Conservation (phyloP, 2,888 invertebrate species). For the Hedychridium roseum region DNA sequence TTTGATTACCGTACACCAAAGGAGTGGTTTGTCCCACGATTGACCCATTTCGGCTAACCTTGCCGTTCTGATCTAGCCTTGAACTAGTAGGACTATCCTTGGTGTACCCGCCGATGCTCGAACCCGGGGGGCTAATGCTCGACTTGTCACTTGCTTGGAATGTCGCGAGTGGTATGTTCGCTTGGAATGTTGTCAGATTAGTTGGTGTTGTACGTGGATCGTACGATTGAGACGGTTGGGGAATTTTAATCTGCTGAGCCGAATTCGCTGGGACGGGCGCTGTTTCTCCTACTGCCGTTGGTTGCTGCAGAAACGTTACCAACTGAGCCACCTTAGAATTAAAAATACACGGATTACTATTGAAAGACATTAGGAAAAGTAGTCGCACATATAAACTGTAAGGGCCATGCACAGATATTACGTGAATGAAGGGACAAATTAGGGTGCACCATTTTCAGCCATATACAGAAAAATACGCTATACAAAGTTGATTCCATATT, state of each 20-base stretch:
- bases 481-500: too few relatives aligned
- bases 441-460: too few relatives aligned
- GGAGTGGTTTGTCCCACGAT: constrained; percentile 56
- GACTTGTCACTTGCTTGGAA: constrained; percentile 60
- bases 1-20: constrained; percentile 50
- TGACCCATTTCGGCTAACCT: constrained; percentile 55
- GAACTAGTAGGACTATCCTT: constrained; percentile 56
- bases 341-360: constrained; percentile 2
- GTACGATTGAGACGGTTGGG: constrained; percentile 40
- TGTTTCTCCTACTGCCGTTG: constrained; percentile 64
- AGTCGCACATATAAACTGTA: too few relatives aligned
- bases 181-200: constrained; percentile 58
- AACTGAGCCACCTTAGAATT: constrained; percentile 74
- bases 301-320: constrained; percentile 78
- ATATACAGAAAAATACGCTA: too few relatives aligned
- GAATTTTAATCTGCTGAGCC: constrained; percentile 60
- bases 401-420: too few relatives aligned
- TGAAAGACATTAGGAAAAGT: too few relatives aligned
- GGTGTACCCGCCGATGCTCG: constrained; percentile 55
- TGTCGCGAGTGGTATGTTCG: constrained; percentile 54
- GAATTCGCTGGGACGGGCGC: constrained; percentile 60
- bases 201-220: constrained; percentile 53
- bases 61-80: constrained; percentile 54
- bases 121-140: constrained; percentile 57
- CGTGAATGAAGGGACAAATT: too few relatives aligned